Evolutionary conservation across 1,140 invertebrate species (phyloP).

Genomic region (Atta cephalotes): DNA sequence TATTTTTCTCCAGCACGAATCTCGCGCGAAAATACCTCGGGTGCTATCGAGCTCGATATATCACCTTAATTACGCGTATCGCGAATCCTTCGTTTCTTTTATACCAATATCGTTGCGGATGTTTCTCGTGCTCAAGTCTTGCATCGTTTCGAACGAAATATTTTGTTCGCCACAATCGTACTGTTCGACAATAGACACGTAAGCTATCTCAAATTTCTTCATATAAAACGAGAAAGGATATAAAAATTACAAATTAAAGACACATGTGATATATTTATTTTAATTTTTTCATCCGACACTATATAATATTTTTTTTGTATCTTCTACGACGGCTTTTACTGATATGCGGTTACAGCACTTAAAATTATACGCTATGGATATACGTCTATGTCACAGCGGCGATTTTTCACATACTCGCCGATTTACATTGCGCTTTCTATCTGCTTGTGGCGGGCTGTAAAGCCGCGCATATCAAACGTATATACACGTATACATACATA

Average conservation of each 20-base stretch:
- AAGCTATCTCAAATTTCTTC: not conserved
- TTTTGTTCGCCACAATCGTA: not conserved
- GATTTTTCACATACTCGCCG: constrained; percentile 32
- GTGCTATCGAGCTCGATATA: constrained; percentile 68
- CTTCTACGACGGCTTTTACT: not conserved
- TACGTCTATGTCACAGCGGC: not conserved
- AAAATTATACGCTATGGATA: not conserved
- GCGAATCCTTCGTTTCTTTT: constrained; percentile 6
- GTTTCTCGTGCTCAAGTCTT: not conserved
- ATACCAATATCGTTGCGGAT: constrained; percentile 15
- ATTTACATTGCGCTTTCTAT: not conserved
- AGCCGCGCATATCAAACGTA: constrained; percentile 14
- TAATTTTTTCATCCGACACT: not conserved
- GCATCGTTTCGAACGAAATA: constrained; percentile 1
- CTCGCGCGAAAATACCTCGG: constrained; percentile 38
- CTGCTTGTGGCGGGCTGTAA: constrained; percentile 15
- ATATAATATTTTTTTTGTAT: not conserved
- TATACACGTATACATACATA: too few species aligned
- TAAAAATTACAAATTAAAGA: not conserved
- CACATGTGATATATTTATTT: not conserved
- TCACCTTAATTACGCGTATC: constrained; percentile 52
- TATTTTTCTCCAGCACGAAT: constrained; percentile 39
- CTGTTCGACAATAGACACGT: not conserved
- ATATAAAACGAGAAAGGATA: not conserved
- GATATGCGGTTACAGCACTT: not conserved